A percentile compares a stretch with the other conserved stretches of the same genome.
Evolutionary conservation across 2,113 vertebrate genomes (phyloP).

Genomic region (Polyodon spathula): DNA sequence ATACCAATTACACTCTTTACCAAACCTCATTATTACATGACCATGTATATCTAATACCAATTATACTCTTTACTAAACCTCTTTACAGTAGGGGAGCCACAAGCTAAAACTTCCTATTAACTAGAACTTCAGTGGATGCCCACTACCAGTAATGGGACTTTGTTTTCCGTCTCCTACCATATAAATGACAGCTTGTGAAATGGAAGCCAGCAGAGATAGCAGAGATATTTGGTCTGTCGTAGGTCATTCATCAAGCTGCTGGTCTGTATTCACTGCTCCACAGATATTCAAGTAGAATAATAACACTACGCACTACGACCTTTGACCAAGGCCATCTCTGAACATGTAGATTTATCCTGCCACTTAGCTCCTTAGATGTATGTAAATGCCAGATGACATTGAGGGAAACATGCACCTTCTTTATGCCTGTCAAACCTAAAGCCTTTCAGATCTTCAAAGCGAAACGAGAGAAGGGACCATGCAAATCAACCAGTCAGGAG

Average conservation of each 20-base stretch:
- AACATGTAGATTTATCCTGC: conserved; percentile 44
- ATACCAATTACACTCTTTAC: too few relatives aligned
- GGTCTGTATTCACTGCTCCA: conserved; percentile 46
- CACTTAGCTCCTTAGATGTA: too few relatives aligned
- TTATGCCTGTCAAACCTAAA: conserved; percentile 34
- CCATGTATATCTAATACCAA: too few relatives aligned
- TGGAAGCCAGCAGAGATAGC: conserved; percentile 39
- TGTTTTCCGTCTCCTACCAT: conserved; percentile 38
- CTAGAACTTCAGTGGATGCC: too few relatives aligned
- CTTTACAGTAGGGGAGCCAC: too few relatives aligned
- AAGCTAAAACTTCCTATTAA: too few relatives aligned
- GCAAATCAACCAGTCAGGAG: conserved; percentile 29
- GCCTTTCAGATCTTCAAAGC: conserved; percentile 36
- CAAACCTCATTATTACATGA: too few relatives aligned
- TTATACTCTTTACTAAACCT: too few relatives aligned
- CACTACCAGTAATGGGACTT: conserved; percentile 51
- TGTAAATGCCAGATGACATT: conserved; percentile 33
- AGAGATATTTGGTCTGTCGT: conserved; percentile 38
- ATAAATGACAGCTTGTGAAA: conserved; percentile 69
- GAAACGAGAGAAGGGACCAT: conserved; percentile 16
- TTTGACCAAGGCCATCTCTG: conserved; percentile 27
- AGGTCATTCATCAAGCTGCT: conserved; percentile 54
- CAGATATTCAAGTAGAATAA: conserved; percentile 36
- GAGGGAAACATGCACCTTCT: conserved; percentile 28
- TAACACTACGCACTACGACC: conserved; percentile 33